A percentile compares a stretch with the other conserved stretches of the same genome.
phyloP scores from a whole-genome alignment of 2,113 vertebrate genomes.

The Todiramphus saurophagus region DNA sequence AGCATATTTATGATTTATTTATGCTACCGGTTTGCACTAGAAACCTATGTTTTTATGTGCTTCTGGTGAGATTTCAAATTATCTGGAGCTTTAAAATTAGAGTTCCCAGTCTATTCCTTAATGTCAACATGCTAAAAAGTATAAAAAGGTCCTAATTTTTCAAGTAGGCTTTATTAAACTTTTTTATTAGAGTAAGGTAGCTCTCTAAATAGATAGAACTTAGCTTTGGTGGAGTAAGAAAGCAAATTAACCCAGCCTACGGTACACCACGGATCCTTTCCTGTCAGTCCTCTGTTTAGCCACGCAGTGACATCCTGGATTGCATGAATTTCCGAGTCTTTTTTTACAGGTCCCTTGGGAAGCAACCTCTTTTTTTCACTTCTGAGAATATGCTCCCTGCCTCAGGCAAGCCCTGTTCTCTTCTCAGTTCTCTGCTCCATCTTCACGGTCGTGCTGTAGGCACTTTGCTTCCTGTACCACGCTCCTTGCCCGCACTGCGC shows the following conservation, averaged over 20 bases:
- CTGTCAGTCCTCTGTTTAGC: background rate
- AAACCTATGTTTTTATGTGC: background rate
- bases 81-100: background rate
- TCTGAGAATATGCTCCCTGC: background rate
- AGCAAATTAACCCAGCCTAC: background rate
- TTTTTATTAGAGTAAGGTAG: background rate
- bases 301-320: background rate
- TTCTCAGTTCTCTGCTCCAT: background rate
- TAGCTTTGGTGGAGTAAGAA: background rate
- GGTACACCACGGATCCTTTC: background rate
- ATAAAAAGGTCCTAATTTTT: background rate
- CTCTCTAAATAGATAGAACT: background rate
- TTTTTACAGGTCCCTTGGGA: background rate
- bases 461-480: background rate
- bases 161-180: background rate
- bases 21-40: fast-evolving
- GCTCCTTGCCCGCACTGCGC: fast-evolving
- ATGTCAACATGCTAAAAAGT: background rate
- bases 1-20: background rate
- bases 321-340: background rate
- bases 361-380: background rate
- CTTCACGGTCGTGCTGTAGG: background rate
- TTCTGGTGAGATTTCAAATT: background rate
- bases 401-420: background rate
- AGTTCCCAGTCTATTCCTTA: background rate